Evolutionary conservation across 2,797 vertebrate genomes (phyloP).

Genomic region (Orientallactaga sibirica): DNA sequence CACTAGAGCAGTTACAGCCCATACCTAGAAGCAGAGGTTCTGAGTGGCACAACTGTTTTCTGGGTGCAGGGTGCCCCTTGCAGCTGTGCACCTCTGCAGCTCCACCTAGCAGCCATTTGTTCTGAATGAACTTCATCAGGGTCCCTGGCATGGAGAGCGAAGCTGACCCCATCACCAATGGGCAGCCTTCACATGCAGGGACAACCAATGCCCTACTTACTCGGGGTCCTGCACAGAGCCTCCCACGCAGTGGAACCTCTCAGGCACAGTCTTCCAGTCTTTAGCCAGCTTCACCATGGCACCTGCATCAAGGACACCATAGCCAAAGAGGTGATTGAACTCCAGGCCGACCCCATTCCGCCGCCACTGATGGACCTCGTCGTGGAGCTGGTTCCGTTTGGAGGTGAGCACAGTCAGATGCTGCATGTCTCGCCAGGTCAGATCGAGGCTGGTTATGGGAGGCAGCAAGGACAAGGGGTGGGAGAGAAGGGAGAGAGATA

Average conservation of each 20-base stretch:
- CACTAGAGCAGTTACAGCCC: neutral
- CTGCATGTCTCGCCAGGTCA: slow-evolving; percentile 99
- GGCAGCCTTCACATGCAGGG: neutral
- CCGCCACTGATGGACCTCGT: slow-evolving; percentile 98
- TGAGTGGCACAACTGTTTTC: neutral
- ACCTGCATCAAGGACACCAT: slow-evolving; percentile 97
- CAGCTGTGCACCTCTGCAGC: neutral
- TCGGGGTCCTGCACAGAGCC: slow-evolving; percentile 95
- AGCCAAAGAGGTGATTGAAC: slow-evolving; percentile 99
- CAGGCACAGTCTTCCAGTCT: slow-evolving; percentile 98
- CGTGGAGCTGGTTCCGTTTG: slow-evolving; percentile 98
- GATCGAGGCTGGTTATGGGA: slow-evolving; percentile 88
- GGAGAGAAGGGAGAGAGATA: neutral
- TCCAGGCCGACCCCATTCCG: slow-evolving; percentile 98
- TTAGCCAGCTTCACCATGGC: slow-evolving; percentile 99
- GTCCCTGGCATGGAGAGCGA: neutral
- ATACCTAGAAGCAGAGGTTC: neutral
- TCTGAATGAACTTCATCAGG: neutral
- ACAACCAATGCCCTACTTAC: slow-evolving; percentile 89
- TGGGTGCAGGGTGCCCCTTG: neutral
- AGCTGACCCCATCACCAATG: neutral
- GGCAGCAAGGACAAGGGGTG: neutral
- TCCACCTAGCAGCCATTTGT: neutral
- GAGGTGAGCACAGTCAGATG: slow-evolving; percentile 98
- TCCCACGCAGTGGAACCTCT: slow-evolving; percentile 98